Conservation (phyloP, 2,113 vertebrate species). For the Boleophthalmus pectinirostris region DNA sequence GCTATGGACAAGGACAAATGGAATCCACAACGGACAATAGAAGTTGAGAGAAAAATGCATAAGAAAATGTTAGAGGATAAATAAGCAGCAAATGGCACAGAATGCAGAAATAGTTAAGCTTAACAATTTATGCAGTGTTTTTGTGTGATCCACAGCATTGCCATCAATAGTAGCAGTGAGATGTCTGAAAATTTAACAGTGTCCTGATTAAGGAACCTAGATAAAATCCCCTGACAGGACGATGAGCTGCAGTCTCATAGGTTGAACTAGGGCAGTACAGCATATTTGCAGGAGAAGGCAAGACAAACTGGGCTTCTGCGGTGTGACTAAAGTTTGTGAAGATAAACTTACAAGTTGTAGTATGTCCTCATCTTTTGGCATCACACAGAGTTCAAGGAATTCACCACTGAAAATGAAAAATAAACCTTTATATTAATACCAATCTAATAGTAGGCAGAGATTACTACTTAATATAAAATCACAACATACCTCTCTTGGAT, state of each 20-base stretch:
- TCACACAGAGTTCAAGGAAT: conserved; percentile 92
- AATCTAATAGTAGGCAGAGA: not conserved
- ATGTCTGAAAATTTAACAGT: conserved; percentile 42
- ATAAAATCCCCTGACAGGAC: conserved; percentile 63
- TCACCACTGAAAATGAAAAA: conserved; percentile 81
- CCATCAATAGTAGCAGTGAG: conserved; percentile 10
- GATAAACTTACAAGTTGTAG: conserved; percentile 83
- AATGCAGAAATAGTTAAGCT: conserved; percentile 1
- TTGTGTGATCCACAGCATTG: not conserved
- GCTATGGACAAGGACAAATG: conserved; percentile 33
- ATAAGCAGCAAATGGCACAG: conserved; percentile 17
- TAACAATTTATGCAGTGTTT: not conserved
- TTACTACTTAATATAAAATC: not conserved
- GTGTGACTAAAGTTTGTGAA: not conserved
- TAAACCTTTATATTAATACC: not conserved
- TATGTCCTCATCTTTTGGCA: conserved; percentile 99
- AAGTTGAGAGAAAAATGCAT: conserved; percentile 7
- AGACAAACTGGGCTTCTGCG: not conserved
- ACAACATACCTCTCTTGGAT: conserved; percentile 93
- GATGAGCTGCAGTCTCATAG: conserved; percentile 24
- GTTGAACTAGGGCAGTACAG: conserved; percentile 51
- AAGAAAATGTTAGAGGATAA: conserved; percentile 2
- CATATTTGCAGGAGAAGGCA: not conserved
- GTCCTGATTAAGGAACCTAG: conserved; percentile 77
- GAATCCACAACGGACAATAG: conserved; percentile 32